Evolutionary conservation across 2,888 invertebrate genomes (phyloP), one percentile per base, ranked within the genome.

Genomic region (Agriopis marginaria): DNA sequence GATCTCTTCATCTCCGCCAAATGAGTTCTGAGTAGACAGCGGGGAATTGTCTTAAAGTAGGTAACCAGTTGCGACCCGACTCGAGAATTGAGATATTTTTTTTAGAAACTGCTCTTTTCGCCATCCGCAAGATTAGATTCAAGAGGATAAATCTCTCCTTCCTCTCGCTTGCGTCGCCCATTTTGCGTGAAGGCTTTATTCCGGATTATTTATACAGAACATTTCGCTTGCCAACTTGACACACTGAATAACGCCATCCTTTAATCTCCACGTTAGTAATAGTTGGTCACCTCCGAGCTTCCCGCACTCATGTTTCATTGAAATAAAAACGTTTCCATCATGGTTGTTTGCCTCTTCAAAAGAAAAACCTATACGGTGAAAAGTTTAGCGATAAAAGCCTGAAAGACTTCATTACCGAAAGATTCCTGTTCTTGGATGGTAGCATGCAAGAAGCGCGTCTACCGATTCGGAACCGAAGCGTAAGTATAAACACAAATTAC

Each of bases 111-210:
- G 89, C 89, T 91, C 89, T 88, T 90, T 91, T 90, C 87, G 84
- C 89, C 87, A 92, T 91, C 89, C 90, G 81, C 90, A 89, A 93
- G 91, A 93, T 92, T 92, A 92, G 89, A 93, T 92, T 91, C 91
- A 86, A 88, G 89, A 83, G 89, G 88, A 93, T 93, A 93, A 92
- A 93, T 93, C 91, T 90, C 83, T 86, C 84, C 82, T 85, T 84
- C 86, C 88, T 84, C 86, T 86, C 86, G 82, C 87, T 89, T 82
- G 87, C 86, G 87, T 89, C 86, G 80, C 86, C 86, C 88, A 84
- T 88, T 89, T 89, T 90, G 88, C 89, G 86, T 88, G 87, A 89
- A 87, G 89, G 87, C 90, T 91, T 90, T 90, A 90, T 90, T 87
- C 87, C 73, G 85, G 88, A 90, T 91, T 91, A 91, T 91, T 91